Evolutionary conservation across 2,888 invertebrate species (phyloP), one percentile per base, ranked within the genome.

Genomic region (Ophonus ardosiacus): DNA sequence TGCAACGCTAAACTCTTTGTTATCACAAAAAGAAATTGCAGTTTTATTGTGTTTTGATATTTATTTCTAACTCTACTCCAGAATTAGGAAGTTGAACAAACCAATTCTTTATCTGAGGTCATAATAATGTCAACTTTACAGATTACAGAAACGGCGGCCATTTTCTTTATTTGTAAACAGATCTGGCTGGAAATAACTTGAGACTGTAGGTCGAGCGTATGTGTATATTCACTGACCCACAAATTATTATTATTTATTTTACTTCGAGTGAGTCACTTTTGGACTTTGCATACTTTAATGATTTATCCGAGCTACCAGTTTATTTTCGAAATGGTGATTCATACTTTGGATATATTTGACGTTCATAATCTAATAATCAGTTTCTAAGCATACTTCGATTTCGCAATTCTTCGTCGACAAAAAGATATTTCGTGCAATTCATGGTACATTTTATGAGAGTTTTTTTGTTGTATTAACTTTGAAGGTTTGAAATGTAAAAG

Each of bases 221-320:
- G 15, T 68, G 68, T 38, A n/a, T 31, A 38, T 31, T 68, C 68
- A 68, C 31, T 68, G 68, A 68, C 68, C 56, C 76, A 56, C 56
- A 51, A 76, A 51, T 76, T 76, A 76, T 76, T 21, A 76, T 76
- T 51, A 76, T 76, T 76, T 76, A 76, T 76, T 76, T 76, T 10
- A 76, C 43, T 71, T 40, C 10, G 21, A 51, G 21, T 76, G 76
- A 76, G 51, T 76, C 76, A 76, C 76, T 76, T 76, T 76, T 76
- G 51, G 76, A 76, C 76, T 76, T 76, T 76, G 56, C 51, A 51
- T 51, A 51, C 18, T 43, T 76, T 21, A 76, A 76, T 51, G 51
- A 51, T 76, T 76, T 76, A 76, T 76, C 56, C 15, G 6, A 40
- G 18, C 15, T 51, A 18, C 51, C 15, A 15, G 51, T 24, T 18